Evolutionary conservation across 2,797 vertebrate genomes (phyloP), one percentile per base, ranked within the genome.

Genomic region (Leptoclinus maculatus): DNA sequence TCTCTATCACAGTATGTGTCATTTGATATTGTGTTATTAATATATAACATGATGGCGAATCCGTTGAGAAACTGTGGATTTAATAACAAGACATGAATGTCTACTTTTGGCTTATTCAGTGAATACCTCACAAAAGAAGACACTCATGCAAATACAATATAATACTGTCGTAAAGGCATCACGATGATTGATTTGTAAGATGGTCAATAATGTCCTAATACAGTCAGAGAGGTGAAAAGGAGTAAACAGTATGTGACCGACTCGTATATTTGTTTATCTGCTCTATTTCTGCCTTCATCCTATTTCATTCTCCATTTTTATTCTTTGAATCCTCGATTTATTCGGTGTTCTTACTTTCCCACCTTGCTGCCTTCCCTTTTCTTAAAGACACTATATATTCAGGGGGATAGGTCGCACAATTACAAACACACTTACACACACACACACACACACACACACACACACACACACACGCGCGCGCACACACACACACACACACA

Each of bases 341-440:
- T 67, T 80, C 51, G 0, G 11, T 65, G 45, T 66, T 75, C 64
- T 75, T 65, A 76, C 69, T 83, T 86, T 81, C 62, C 78, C 82
- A 90, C 82, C 87, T 85, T 70, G 36, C 82, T 83, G 76, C 71
- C 69, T 68, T 84, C 78, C 71, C 78, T 79, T 79, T 78, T 83
- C 64, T 78, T 83, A 78, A 86, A 83, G 57, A 87, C 78, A 83
- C 64, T 80, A 84, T 86, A 83, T 66, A 89, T 87, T 83, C 70
- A 71, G 34, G 45, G 78, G 71, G 77, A 80, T 57, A 29, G 54
- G 83, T 58, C 82, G 68, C 82, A 87, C 87, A 79, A 71, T 78
- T 82, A 83, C 49, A 65, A 74, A 78, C 67, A 67, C 38, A 69
- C 38, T 25, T n/a, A 53, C 65, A 84, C 75, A 78, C 75, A 79